phyloP scores from a whole-genome alignment of 2,113 vertebrate species.

The Platanista minor region DNA sequence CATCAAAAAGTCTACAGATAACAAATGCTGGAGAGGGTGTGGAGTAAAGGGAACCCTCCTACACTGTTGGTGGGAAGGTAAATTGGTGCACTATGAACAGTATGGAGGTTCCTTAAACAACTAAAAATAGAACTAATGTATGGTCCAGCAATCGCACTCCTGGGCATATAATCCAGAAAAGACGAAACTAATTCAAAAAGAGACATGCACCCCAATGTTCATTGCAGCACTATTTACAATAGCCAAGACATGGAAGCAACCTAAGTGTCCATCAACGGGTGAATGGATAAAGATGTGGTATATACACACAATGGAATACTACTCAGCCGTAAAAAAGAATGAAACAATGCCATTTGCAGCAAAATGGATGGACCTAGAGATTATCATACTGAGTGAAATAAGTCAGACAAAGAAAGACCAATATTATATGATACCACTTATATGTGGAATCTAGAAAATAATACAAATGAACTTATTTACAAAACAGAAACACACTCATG shows the following conservation, averaged over 20 bases:
- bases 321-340: background rate
- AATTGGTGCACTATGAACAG: background rate
- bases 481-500: background rate
- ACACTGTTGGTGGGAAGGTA: background rate
- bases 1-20: no score
- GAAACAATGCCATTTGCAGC: background rate
- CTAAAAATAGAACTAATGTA: background rate
- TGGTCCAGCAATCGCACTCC: background rate
- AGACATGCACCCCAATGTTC: background rate
- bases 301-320: background rate
- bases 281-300: background rate
- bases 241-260: background rate
- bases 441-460: background rate
- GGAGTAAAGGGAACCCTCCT: background rate
- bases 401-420: background rate
- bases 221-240: background rate
- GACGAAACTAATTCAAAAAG: background rate
- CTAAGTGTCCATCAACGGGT: background rate
- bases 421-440: background rate
- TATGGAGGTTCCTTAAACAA: background rate
- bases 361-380: background rate
- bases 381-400: background rate
- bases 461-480: background rate
- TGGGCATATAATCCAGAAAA: background rate
- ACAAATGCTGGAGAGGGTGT: no score